Base-by-base conservation (phyloP, 37 sponge, comb jelly and placozoan genomes). In the Axinella damicornis region DNA sequence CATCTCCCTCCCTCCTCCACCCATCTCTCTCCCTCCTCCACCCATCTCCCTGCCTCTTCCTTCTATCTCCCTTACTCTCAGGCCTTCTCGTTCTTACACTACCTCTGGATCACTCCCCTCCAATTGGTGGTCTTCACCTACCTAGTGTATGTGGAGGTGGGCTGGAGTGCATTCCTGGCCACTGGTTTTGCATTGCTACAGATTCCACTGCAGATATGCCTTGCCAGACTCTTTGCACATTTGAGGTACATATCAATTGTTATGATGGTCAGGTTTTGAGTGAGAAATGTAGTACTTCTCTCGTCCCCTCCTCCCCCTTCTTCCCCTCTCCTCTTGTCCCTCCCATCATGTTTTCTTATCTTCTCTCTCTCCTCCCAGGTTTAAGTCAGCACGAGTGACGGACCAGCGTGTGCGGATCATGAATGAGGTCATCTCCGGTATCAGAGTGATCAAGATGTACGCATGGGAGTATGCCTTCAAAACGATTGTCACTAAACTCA, bases 371-470 rank as follows among this genome's bases (percentile, higher is more conserved):
- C 83, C 46, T 21, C 46, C 46, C 53, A 94, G 94, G 74, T 79
- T 83, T 2, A 86, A 82, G 36, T 81, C 94, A 30, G 95, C 92
- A 25, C 36, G 33, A 34, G 53, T 80, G 40, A 94, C 94, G 24
- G 95, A 95, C 78, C 88, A 76, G 24, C 81, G 95, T 71, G 74
- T 95, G 5, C 65, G 73, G 58, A 53, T 91, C 59, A 95, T 95
- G 95, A 91, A 91, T 64, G 92, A 95, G 73, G 82, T 95, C 33
- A 91, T 95, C 76, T 56, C 83, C 69, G 92, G 95, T 6, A 95
- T 95, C 69, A 91, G 90, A 77, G 83, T 91, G 66, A 95, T 95
- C 77, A 95, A 95, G 88, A 95, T 95, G 95, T 95, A 95, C 62
- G 95, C 83, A 37, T 95, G 95, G 95, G 95, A 95, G 87, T 80